phyloP scores from a whole-genome alignment of 2,113 vertebrate genomes.

The Peromyscus maniculatus region DNA sequence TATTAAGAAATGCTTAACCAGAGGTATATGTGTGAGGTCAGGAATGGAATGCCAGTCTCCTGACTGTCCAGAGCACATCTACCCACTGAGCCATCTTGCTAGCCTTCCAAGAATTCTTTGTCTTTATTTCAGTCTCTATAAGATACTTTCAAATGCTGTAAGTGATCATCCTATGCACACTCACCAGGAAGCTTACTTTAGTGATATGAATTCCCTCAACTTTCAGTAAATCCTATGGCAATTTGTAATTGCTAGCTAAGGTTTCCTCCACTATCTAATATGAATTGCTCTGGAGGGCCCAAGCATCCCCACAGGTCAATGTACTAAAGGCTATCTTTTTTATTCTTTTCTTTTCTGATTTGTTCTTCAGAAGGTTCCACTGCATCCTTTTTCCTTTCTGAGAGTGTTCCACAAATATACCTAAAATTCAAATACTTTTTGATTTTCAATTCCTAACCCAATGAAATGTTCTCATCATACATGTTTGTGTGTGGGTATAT shows the following conservation, averaged over 20 bases:
- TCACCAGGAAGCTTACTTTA: neutral
- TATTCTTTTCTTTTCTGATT: neutral
- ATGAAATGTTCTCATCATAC: neutral
- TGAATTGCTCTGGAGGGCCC: neutral
- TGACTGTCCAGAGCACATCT: neutral
- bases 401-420: neutral
- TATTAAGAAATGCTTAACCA: neutral
- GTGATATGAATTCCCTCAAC: neutral
- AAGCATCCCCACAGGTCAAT: neutral
- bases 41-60: neutral
- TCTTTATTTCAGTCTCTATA: neutral
- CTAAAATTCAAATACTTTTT: neutral
- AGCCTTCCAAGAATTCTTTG: neutral
- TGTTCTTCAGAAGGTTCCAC: neutral
- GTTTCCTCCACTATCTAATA: neutral
- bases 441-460: neutral
- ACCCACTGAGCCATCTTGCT: neutral
- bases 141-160: neutral
- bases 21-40: neutral
- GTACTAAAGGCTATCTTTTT: slow-evolving; percentile 11
- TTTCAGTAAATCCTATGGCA: neutral
- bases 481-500: neutral
- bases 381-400: neutral
- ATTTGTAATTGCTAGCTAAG: slow-evolving; percentile 12
- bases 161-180: neutral